phyloP scores from a whole-genome alignment of 2,888 invertebrate genomes.

The Dryobota labecula region DNA sequence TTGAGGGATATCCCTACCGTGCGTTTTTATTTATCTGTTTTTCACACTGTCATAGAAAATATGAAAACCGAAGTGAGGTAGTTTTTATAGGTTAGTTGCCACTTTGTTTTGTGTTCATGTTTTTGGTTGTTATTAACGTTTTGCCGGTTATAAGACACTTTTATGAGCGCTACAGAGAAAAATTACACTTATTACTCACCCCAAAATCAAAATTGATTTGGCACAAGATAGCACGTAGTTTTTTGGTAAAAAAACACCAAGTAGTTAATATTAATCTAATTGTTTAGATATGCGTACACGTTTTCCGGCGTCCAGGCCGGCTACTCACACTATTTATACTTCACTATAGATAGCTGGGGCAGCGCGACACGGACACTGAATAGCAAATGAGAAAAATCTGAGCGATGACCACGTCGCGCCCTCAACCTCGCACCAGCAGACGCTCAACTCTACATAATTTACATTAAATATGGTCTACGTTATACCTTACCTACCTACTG shows the following conservation, averaged over 20 bases:
- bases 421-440: slow-evolving; percentile 62
- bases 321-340: slow-evolving; percentile 80
- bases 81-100: background rate
- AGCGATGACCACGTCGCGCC: slow-evolving; percentile 70
- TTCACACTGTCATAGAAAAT: background rate
- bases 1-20: slow-evolving; percentile 12
- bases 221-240: background rate
- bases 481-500: slow-evolving; percentile 29
- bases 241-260: slow-evolving; percentile 20
- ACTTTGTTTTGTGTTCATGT: slow-evolving; percentile 21
- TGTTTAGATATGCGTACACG: slow-evolving; percentile 67
- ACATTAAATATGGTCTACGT: slow-evolving; percentile 34
- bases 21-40: background rate
- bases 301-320: slow-evolving; percentile 74
- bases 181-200: slow-evolving; percentile 47
- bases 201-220: slow-evolving; percentile 2
- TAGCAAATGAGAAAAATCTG: slow-evolving; percentile 86
- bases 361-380: slow-evolving; percentile 79
- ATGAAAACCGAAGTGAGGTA: background rate
- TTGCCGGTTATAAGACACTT: background rate
- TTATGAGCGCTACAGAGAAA: slow-evolving; percentile 10
- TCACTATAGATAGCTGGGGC: slow-evolving; percentile 80
- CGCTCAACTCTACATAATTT: slow-evolving; percentile 52
- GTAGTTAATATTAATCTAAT: slow-evolving; percentile 48
- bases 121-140: background rate